Evolutionary conservation across 64 coral and sea anemone genomes (phyloP), one percentile per base, ranked within the genome.

Genomic region (Montipora efflorescens): DNA sequence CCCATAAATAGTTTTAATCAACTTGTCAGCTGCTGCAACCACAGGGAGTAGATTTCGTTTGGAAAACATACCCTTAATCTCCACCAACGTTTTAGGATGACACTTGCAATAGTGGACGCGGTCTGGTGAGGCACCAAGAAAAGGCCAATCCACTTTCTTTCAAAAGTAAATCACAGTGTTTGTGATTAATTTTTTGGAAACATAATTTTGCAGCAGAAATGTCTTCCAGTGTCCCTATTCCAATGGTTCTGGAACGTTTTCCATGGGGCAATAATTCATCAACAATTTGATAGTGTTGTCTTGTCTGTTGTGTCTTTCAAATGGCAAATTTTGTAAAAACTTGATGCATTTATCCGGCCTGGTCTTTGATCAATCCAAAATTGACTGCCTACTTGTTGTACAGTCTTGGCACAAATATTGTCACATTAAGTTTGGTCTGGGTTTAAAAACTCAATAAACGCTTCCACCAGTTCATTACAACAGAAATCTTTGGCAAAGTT

Each of bases 311-410:
- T 81, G 47, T 81, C 79, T 85, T 18, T 85, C 3, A 67, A 85
- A 85, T 85, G 58, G 82, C 57, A 85, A 67, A 85, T 28, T 85
- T 85, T 85, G 82, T 85, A 85, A 13, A 85, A 85, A 68, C 46
- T 44, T 67, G 82, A 85, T 85, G 82, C 82, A 85, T 61, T 67
- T 47, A 69, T 85, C 59, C 57, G 21, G 0, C 57, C 57, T 85
- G 21, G 47, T 85, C 23, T 85, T 28, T 85, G 58, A 85, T 85
- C 59, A 85, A 85, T 69, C 82, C 82, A 85, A 85, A 85, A 85
- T 10, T 85, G 82, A 85, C 82, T 85, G 59, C 59, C 82, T 67
- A 61, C 82, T 85, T 85, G 28, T 67, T 85, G 82, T 85, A 67
- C 21, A 85, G 59, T 85, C 57, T 83, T 83, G 80, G 77, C 23